Conservation (phyloP, 2,113 vertebrate genomes). For the Gadus chalcogrammus region DNA sequence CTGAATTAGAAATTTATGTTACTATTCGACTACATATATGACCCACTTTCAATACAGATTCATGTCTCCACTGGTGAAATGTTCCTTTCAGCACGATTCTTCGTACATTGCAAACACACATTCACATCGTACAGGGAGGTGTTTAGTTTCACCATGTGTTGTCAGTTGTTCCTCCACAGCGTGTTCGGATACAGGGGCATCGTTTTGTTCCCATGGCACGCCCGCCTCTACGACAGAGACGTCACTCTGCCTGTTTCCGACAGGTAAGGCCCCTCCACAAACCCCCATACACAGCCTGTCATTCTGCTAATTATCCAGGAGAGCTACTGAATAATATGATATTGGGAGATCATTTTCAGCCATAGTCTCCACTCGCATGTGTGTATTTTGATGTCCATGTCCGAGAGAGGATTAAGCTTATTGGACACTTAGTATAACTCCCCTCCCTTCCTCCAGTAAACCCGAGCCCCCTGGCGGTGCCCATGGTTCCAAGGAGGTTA, state of each 20-base stretch:
- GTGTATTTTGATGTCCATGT: no score
- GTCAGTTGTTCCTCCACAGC: slow-evolving; percentile 94
- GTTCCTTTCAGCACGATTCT: no score
- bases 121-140: slow-evolving; percentile 7
- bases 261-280: slow-evolving; percentile 70
- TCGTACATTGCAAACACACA: no score
- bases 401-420: background rate
- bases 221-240: slow-evolving; percentile 92
- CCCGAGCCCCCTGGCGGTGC: slow-evolving; percentile 76
- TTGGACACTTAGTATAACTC: background rate
- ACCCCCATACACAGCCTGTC: background rate
- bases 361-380: no score
- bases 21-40: no score
- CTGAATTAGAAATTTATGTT: no score
- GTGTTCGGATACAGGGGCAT: slow-evolving; percentile 97
- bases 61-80: no score
- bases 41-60: no score
- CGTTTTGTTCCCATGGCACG: slow-evolving; percentile 97
- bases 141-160: slow-evolving; percentile 21
- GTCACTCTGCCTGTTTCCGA: slow-evolving; percentile 85
- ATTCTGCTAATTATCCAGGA: no score
- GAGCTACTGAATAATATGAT: no score
- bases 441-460: slow-evolving; percentile 51
- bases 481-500: slow-evolving; percentile 93
- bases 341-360: no score